Evolutionary conservation across 2,888 invertebrate species (phyloP), one percentile per base, ranked within the genome.

Genomic region (Chorisops tibialis): DNA sequence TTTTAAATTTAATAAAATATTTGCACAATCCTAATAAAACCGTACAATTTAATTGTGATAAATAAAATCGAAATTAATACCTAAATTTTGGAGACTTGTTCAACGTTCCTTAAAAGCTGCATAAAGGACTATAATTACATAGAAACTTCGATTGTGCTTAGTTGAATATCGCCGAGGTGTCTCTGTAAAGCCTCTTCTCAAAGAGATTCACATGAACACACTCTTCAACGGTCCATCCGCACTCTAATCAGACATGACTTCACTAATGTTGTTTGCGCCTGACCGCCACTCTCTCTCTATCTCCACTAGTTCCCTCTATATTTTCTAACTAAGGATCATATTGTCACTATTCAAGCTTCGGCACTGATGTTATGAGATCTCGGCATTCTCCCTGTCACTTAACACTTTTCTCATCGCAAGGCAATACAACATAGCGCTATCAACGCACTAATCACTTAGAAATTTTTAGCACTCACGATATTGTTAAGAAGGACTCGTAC

Each of bases 201-300:
- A 22, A 59, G 59, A 45, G 30, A 16, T 54, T 59, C 22, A 24
- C 41, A 39, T 12, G 39, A 43, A 41, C 50, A 21, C 62, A 56
- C 21, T 39, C 18, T 16, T 21, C 51, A 38, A 24, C 47, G 12
- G 21, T 47, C 12, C 18, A n/a, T 16, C 7, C 22, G 9, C 39
- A 38, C 60, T 49, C 63, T 63, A 63, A 63, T 60, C 63, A 54
- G 39, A 63, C 35, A 59, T 60, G 60, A 41, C 49, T 54, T 56
- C 39, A 58, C 59, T 61, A 61, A 61, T 61, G 41, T 52, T 43
- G 47, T 61, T 64, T 61, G 61, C 64, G 64, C 64, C 64, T 61
- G 61, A 61, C 48, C 64, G 48, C 61, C 45, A 58, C 19, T 35
- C 47, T 51, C 24, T 11, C 38, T 18, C 56, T 24, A 39, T 14